Percentiles rank a stretch among this genome's conserved stretches.
Evolutionary conservation across 2,797 vertebrate species (phyloP).

Genomic region (Pampus argenteus): DNA sequence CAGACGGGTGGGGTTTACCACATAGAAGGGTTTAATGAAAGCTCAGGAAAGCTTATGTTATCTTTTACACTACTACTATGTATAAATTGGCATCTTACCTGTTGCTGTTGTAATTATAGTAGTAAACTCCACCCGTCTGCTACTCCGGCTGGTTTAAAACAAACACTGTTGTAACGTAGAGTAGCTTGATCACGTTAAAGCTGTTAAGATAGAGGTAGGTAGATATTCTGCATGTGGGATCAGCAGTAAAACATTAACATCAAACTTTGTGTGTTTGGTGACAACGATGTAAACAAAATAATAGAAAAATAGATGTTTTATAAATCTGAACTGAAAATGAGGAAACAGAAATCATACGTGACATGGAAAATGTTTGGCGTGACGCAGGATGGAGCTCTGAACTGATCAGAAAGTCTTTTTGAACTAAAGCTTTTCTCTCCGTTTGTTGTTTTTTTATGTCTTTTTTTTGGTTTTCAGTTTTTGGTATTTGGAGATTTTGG

Average conservation of each 20-base stretch:
- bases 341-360: conserved; percentile 40
- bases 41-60: not conserved
- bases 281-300: conserved; percentile 46
- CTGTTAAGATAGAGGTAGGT: conserved; percentile 73
- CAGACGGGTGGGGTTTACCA: conserved; percentile 11
- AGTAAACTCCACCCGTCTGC: conserved; percentile 51
- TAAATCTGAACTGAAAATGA: conserved; percentile 20
- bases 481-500: conserved; percentile 87
- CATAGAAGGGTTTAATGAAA: not conserved
- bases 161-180: conserved; percentile 36
- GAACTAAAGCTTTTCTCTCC: conserved; percentile 93
- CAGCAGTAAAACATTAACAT: conserved; percentile 42
- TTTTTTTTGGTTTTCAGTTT: conserved; percentile 88
- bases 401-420: conserved; percentile 86
- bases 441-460: conserved; percentile 72
- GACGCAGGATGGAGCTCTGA: conserved; percentile 56
- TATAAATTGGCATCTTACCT: conserved; percentile 10
- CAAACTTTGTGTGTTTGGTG: conserved; percentile 13
- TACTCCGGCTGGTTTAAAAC: conserved; percentile 33
- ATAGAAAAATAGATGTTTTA: conserved; percentile 65
- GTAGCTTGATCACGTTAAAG: conserved; percentile 44
- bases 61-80: not conserved
- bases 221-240: conserved; percentile 60
- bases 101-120: conserved; percentile 1
- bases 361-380: conserved; percentile 65